A percentile compares a stretch with the other conserved stretches of the same genome.
Conservation (phyloP, 2,797 vertebrate genomes). For the Toxotes lorentzi region DNA sequence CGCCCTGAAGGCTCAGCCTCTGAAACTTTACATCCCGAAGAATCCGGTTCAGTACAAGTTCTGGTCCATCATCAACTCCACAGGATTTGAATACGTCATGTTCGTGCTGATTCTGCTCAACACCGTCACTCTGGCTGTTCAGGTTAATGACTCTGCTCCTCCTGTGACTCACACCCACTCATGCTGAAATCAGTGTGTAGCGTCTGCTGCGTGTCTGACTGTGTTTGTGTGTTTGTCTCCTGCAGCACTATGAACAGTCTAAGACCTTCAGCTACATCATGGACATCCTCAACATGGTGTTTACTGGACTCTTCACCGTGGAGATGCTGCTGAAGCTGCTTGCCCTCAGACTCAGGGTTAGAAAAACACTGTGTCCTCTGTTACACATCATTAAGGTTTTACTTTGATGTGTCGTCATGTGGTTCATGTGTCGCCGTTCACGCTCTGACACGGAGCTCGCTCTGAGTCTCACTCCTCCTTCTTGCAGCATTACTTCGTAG, state of each 20-base stretch:
- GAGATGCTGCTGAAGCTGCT: constrained; percentile 99
- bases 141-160: constrained; percentile 79
- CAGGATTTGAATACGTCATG: constrained; percentile 95
- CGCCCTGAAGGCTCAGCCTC: constrained; percentile 92
- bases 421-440: no score
- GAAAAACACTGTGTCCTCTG: constrained; percentile 39
- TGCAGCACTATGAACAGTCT: constrained; percentile 96
- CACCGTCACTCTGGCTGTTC: constrained; percentile 93
- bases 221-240: not conserved
- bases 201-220: not conserved
- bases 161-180: rapidly evolving
- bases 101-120: constrained; percentile 95
- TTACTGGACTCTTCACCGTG: constrained; percentile 95
- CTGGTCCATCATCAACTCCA: constrained; percentile 95
- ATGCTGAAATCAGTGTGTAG: not conserved
- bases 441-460: no score
- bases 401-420: no score
- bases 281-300: constrained; percentile 99
- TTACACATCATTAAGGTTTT: not conserved
- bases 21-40: constrained; percentile 94
- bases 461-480: not conserved
- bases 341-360: constrained; percentile 95
- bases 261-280: constrained; percentile 93
- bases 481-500: constrained; percentile 96
- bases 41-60: constrained; percentile 92